phyloP scores from a whole-genome alignment of 30 jellyfish, hydroid and myxozoan genomes.

The Turritopsis dohrnii region DNA sequence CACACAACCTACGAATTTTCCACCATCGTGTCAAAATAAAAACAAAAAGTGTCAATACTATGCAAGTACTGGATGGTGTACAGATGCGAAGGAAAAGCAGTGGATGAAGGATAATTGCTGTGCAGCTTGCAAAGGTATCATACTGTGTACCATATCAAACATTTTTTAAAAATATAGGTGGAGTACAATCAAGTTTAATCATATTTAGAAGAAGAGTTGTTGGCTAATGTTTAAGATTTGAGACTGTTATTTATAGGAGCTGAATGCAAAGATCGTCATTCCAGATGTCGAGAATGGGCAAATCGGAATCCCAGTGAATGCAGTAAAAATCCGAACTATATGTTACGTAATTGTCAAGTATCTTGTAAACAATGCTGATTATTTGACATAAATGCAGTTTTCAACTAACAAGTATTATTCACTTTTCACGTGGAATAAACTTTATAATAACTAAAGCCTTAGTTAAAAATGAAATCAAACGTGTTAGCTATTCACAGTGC shows the following conservation, averaged over 20 bases:
- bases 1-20: background rate
- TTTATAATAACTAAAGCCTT: too few relatives aligned
- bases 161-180: background rate
- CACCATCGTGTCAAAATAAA: background rate
- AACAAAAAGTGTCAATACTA: background rate
- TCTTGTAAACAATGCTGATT: conserved; percentile 2
- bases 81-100: background rate
- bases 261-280: background rate
- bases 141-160: too few relatives aligned
- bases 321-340: background rate
- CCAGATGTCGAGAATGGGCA: conserved; percentile 15
- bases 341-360: background rate
- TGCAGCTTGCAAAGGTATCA: background rate
- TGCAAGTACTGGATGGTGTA: background rate
- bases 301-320: conserved; percentile 6
- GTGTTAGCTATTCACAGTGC: too few relatives aligned
- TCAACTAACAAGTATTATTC: background rate
- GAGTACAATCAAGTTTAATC: background rate
- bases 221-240: background rate
- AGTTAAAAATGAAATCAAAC: too few relatives aligned
- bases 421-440: too few relatives aligned
- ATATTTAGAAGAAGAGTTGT: too few relatives aligned
- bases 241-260: background rate
- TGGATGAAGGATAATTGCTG: background rate
- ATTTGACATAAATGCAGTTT: background rate